These are phyloP conservation scores for Tarsius wallacei DNA, from an alignment of 2,797 vertebrate genomes.

Conservation along the genomic window DNA sequence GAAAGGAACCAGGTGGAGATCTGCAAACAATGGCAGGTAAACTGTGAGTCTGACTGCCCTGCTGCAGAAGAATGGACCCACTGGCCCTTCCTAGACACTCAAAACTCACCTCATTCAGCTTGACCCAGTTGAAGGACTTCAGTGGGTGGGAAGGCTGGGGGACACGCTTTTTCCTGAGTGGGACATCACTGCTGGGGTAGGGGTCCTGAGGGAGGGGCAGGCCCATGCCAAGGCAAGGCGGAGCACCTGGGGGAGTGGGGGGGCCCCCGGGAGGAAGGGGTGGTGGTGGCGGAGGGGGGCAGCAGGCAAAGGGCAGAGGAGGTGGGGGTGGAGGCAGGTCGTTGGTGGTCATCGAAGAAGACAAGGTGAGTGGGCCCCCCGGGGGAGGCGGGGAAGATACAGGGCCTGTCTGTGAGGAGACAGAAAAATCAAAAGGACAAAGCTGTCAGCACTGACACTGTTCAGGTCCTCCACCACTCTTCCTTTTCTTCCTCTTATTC, in stretches of 20 bases:
- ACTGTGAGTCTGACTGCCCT: background rate
- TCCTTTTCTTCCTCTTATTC: background rate
- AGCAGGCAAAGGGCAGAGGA: conserved; percentile 92
- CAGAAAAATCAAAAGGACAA: conserved; percentile 66
- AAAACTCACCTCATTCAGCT: conserved; percentile 96
- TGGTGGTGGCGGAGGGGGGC: conserved; percentile 92
- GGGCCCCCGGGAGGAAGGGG: conserved; percentile 92
- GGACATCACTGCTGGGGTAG: conserved; percentile 89
- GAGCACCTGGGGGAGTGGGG: conserved; percentile 94
- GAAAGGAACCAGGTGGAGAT: background rate
- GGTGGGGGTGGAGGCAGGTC: conserved; percentile 93
- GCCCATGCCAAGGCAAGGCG: conserved; percentile 90
- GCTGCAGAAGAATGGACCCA: too few relatives aligned
- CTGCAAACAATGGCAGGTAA: background rate
- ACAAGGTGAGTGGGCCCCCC: conserved; percentile 92
- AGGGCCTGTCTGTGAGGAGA: conserved; percentile 90
- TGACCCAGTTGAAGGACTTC: conserved; percentile 99
- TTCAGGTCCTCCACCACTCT: background rate
- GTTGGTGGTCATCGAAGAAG: conserved; percentile 85
- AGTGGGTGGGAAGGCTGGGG: conserved; percentile 98
- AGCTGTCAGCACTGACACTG: background rate
- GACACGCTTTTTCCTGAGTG: conserved; percentile 94
- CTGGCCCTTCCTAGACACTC: conserved; percentile 78
- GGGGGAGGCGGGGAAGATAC: conserved; percentile 93
- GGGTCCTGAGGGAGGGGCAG: conserved; percentile 85